Percentiles rank a stretch among this genome's conserved stretches.
These are phyloP conservation scores for Acronicta leporina DNA, from an alignment of 2,888 invertebrate genomes.

Conservation along the genomic window DNA sequence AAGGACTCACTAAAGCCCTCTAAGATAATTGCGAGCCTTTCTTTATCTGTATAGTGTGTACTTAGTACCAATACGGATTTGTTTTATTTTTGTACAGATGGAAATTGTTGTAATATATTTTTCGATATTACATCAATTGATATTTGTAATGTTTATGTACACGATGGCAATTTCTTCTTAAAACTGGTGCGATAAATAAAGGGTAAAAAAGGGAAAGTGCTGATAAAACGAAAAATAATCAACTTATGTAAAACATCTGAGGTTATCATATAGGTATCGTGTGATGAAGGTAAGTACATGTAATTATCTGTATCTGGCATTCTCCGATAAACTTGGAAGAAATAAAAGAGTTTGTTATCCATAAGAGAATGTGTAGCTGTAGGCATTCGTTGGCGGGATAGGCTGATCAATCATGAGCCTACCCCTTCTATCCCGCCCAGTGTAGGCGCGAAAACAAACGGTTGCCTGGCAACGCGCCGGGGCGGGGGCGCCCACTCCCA, in stretches of 20 bases:
- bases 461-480: constrained; percentile 82
- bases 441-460: constrained; percentile 86
- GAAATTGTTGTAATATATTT: constrained; percentile 33
- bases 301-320: constrained; percentile 28
- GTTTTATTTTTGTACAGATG: constrained; percentile 42
- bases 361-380: constrained; percentile 71
- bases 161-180: background rate
- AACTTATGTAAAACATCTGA: no score
- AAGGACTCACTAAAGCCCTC: constrained; percentile 46
- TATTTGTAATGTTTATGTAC: background rate
- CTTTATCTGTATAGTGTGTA: constrained; percentile 36
- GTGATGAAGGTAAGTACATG: constrained; percentile 9
- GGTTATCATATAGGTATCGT: background rate
- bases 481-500: constrained; percentile 72
- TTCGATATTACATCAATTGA: constrained; percentile 20
- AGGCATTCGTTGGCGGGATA: constrained; percentile 84
- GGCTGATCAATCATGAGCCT: constrained; percentile 89
- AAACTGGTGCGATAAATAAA: background rate
- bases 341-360: constrained; percentile 63
- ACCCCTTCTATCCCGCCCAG: constrained; percentile 88
- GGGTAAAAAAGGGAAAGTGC: no score
- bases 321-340: constrained; percentile 52
- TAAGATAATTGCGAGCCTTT: constrained; percentile 47
- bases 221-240: no score
- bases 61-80: constrained; percentile 36